Percentiles rank a stretch among this genome's conserved stretches.
phyloP scores from a whole-genome alignment of 2,888 invertebrate species.

The Hyposoter dolosus region DNA sequence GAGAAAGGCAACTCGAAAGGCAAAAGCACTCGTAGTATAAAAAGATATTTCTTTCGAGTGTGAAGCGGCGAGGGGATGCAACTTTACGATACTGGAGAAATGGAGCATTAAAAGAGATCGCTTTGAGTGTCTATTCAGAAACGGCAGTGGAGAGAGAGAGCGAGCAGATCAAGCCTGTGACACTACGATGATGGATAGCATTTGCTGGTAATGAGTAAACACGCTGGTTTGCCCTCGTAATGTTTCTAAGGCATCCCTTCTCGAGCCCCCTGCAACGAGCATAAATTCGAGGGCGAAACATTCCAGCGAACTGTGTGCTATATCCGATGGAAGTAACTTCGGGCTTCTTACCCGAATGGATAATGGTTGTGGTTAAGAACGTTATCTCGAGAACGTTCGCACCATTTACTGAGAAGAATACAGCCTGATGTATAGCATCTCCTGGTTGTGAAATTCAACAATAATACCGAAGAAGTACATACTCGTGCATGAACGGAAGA shows the following conservation, averaged over 20 bases:
- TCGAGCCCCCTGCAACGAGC: neutral
- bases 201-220: conserved; percentile 77
- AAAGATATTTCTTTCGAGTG: neutral
- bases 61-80: neutral
- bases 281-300: conserved; percentile 1
- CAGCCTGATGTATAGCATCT: conserved; percentile 16
- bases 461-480: neutral
- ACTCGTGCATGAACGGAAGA: neutral
- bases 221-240: conserved; percentile 55
- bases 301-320: conserved; percentile 17
- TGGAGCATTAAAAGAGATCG: conserved; percentile 45
- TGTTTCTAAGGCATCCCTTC: conserved; percentile 35
- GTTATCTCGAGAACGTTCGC: conserved; percentile 46
- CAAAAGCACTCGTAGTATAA: neutral
- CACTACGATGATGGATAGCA: conserved; percentile 74
- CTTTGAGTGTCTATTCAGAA: conserved; percentile 13
- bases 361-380: conserved; percentile 49
- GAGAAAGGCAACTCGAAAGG: neutral
- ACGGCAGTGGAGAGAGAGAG: neutral
- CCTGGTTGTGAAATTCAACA: conserved; percentile 17
- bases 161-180: neutral
- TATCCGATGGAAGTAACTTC: conserved; percentile 39
- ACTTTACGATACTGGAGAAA: conserved; percentile 22
- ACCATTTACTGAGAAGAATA: conserved; percentile 46
- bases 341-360: conserved; percentile 37